These are phyloP conservation scores for Watsonalla binaria DNA, from an alignment of 2,888 invertebrate genomes.

Conservation along the genomic window DNA sequence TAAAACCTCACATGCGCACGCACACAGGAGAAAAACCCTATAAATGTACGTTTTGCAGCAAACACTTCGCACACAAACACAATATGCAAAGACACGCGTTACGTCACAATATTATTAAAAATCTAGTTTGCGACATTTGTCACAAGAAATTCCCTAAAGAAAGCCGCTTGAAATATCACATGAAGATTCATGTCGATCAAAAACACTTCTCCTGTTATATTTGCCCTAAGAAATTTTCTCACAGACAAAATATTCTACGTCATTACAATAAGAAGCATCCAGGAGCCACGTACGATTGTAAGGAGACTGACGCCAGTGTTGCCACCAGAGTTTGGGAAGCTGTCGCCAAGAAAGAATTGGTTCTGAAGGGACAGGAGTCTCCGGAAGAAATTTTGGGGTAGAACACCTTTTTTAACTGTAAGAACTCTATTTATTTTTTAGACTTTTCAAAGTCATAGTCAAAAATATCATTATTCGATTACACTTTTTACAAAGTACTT, in stretches of 20 bases:
- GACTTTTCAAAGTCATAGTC: too few relatives aligned
- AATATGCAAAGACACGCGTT: slow-evolving; percentile 51
- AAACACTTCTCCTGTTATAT: slow-evolving; percentile 48
- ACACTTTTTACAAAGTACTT: too few relatives aligned
- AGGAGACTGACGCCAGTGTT: slow-evolving; percentile 50
- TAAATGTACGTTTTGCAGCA: slow-evolving; percentile 40
- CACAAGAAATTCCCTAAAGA: slow-evolving; percentile 53
- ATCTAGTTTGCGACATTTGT: slow-evolving; percentile 50
- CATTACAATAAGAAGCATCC: slow-evolving; percentile 60
- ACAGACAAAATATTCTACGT: slow-evolving; percentile 51
- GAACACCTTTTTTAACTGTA: neutral
- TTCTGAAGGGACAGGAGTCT: neutral
- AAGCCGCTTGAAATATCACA: slow-evolving; percentile 53
- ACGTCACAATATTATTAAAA: slow-evolving; percentile 44
- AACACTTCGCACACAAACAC: slow-evolving; percentile 50
- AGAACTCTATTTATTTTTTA: too few relatives aligned
- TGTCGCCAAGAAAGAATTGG: slow-evolving; percentile 23
- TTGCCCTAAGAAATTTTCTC: slow-evolving; percentile 52
- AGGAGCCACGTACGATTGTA: slow-evolving; percentile 30
- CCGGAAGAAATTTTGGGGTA: neutral
- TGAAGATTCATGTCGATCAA: slow-evolving; percentile 48
- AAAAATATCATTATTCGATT: too few relatives aligned
- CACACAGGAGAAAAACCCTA: slow-evolving; percentile 46
- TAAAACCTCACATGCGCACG: slow-evolving; percentile 43
- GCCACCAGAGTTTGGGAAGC: slow-evolving; percentile 48